phyloP scores from a whole-genome alignment of 2,113 vertebrate species.

The Spea multiplicata region DNA sequence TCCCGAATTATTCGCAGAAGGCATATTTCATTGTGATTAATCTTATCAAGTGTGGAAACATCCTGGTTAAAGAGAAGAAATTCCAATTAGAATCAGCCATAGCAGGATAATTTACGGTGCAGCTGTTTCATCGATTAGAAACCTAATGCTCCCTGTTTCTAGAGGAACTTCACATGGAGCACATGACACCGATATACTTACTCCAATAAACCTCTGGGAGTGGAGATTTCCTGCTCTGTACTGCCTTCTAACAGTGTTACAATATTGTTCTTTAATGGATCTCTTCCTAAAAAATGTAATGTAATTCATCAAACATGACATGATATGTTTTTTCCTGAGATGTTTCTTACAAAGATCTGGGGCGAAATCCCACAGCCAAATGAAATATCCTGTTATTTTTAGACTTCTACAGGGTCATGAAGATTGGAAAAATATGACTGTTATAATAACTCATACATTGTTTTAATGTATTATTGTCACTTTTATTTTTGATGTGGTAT shows the following conservation, averaged over 20 bases:
- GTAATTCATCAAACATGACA: conserved; percentile 30
- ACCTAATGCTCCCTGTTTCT: conserved; percentile 45
- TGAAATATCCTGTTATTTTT: conserved; percentile 22
- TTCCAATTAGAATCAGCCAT: conserved; percentile 48
- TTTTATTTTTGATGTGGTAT: too few species aligned
- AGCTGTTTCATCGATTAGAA: conserved; percentile 64
- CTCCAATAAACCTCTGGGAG: conserved; percentile 36
- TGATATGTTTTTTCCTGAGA: not conserved
- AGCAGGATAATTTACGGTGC: conserved; percentile 59
- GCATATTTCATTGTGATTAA: conserved; percentile 42
- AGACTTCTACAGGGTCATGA: not conserved
- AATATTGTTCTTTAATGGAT: conserved; percentile 49
- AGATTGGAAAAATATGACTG: not conserved
- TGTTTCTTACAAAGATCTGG: too few species aligned
- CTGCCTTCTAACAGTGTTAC: conserved; percentile 24
- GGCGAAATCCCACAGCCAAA: too few species aligned
- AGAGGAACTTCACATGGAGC: conserved; percentile 49
- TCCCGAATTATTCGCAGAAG: conserved; percentile 31
- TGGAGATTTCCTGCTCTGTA: conserved; percentile 35
- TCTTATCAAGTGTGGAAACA: conserved; percentile 38
- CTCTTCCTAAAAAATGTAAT: conserved; percentile 40
- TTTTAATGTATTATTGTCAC: too few species aligned
- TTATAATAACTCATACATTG: too few species aligned
- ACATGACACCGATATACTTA: conserved; percentile 52
- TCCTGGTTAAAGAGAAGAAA: conserved; percentile 17